phyloP scores from a whole-genome alignment of 2,113 vertebrate genomes.

The Aptenodytes patagonicus region DNA sequence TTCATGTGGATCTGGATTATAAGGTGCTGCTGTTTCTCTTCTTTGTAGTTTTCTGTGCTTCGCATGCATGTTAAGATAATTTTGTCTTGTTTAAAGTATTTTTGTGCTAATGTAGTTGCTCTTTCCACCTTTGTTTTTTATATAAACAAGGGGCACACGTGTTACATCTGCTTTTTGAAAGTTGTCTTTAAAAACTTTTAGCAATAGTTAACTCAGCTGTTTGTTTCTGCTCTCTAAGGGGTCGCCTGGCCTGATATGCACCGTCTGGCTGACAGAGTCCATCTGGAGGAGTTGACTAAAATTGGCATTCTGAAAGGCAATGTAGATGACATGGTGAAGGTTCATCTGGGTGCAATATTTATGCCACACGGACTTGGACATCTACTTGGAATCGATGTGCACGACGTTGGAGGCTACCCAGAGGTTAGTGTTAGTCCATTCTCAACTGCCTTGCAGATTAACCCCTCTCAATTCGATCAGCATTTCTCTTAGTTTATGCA shows the following conservation, averaged over 20 bases:
- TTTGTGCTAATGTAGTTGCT: neutral
- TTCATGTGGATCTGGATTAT: neutral
- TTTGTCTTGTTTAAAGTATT: neutral
- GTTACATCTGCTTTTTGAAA: neutral
- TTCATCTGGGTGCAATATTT: conserved; percentile 89
- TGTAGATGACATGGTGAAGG: conserved; percentile 91
- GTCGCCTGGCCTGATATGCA: conserved; percentile 96
- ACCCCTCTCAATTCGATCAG: neutral
- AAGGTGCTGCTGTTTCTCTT: neutral
- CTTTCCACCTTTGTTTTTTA: neutral
- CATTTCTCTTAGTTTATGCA: neutral
- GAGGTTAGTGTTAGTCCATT: conserved; percentile 78
- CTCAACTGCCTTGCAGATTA: neutral
- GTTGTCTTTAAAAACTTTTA: neutral
- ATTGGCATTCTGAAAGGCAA: conserved; percentile 84
- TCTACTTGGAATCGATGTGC: conserved; percentile 94
- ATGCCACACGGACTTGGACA: conserved; percentile 98
- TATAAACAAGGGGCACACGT: neutral
- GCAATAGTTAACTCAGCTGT: conserved; percentile 33
- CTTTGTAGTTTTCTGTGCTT: neutral
- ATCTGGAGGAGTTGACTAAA: conserved; percentile 89
- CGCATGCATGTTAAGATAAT: neutral
- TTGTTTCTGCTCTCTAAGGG: conserved; percentile 69
- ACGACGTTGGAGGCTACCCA: conserved; percentile 96
- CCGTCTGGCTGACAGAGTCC: conserved; percentile 87